These are phyloP conservation scores for Hypsibius dujardini DNA, from an alignment of 1,140 invertebrate species.

Conservation along the genomic window DNA sequence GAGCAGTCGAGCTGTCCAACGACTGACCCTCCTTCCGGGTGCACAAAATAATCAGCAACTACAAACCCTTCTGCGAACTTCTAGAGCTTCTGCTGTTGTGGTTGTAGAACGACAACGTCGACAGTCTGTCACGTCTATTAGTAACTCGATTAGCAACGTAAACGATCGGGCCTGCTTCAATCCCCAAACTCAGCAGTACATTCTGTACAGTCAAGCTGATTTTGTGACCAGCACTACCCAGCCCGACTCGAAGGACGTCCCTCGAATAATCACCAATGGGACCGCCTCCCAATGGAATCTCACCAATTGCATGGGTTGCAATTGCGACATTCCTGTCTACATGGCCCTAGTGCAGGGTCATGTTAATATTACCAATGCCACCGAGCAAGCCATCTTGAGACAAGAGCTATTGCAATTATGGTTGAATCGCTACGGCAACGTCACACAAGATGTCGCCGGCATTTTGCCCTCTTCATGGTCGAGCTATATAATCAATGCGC, in stretches of 20 bases:
- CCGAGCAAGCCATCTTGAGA: not conserved
- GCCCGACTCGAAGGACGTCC: not conserved
- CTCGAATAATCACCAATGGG: not conserved
- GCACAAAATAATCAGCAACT: not conserved
- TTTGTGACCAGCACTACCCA: not conserved
- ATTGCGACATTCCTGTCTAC: conserved; percentile 6
- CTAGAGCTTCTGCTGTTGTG: too few relatives aligned
- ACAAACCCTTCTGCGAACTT: too few relatives aligned
- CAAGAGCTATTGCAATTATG: conserved; percentile 2
- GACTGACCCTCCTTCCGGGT: not conserved
- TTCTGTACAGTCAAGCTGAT: too few relatives aligned
- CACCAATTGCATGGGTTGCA: not conserved
- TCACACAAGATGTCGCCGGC: conserved; percentile 1
- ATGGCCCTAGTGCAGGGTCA: not conserved
- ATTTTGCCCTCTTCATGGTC: not conserved
- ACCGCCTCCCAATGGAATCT: not conserved
- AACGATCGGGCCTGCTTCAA: too few relatives aligned
- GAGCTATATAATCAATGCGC: not conserved
- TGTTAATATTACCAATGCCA: not conserved
- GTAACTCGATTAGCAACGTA: not conserved
- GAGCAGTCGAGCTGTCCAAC: not conserved
- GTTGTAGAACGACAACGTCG: not conserved
- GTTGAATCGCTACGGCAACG: not conserved
- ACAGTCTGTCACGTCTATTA: not conserved
- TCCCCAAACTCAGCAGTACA: too few relatives aligned